Conservation (phyloP, 2,113 vertebrate genomes). For the Hemichromis elongatus region DNA sequence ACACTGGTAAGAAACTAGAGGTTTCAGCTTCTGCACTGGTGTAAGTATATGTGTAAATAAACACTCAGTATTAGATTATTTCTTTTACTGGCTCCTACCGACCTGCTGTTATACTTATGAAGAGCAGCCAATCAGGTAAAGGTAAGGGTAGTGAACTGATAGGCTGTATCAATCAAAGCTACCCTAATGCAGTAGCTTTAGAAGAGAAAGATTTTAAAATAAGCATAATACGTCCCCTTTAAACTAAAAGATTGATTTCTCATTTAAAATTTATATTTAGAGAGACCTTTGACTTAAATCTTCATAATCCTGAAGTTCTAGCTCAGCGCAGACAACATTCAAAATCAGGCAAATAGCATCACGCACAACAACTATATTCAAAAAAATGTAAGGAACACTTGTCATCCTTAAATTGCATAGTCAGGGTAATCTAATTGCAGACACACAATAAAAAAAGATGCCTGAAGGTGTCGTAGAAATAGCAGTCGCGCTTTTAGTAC, state of each 20-base stretch:
- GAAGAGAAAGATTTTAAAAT: not conserved
- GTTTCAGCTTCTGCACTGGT: too few relatives aligned
- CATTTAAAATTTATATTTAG: not conserved
- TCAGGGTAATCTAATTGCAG: constrained; percentile 50
- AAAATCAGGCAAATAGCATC: not conserved
- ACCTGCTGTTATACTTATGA: not conserved
- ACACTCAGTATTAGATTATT: not conserved
- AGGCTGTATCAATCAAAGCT: not conserved
- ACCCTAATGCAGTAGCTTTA: not conserved
- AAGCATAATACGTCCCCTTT: not conserved
- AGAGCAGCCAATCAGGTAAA: not conserved
- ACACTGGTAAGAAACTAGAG: not conserved
- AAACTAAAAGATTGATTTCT: not conserved
- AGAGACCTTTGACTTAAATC: not conserved
- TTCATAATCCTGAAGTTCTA: not conserved
- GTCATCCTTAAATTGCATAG: constrained; percentile 31
- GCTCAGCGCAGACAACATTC: not conserved
- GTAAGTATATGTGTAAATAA: not conserved
- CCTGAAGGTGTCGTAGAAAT: constrained; percentile 29
- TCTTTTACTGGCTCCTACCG: not conserved
- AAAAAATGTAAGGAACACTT: not conserved
- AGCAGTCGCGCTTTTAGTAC: constrained; percentile 17
- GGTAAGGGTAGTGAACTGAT: not conserved
- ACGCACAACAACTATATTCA: not conserved
- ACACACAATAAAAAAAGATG: not conserved